Conservation (phyloP, 2,113 vertebrate species). For the Cavia aperea region DNA sequence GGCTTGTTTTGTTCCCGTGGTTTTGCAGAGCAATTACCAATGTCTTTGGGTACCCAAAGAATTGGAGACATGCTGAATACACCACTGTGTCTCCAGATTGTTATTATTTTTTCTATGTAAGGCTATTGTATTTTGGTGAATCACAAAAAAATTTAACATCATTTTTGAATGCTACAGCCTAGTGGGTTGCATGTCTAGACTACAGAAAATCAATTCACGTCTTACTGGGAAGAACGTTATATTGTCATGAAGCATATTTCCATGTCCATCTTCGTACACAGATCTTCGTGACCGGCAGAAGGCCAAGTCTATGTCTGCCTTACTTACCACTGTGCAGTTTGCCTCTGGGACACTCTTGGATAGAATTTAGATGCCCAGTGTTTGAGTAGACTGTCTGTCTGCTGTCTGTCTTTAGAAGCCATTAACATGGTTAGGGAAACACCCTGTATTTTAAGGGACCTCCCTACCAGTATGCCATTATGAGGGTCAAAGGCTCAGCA, state of each 20-base stretch:
- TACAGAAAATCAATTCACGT: background rate
- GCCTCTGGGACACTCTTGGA: background rate
- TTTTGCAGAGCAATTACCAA: background rate
- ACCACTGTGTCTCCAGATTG: background rate
- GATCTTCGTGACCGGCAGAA: background rate
- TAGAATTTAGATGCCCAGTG: background rate
- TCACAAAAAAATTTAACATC: background rate
- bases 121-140: background rate
- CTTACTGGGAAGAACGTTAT: background rate
- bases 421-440: background rate
- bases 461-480: background rate
- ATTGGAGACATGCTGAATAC: background rate
- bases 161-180: background rate
- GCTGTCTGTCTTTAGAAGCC: background rate
- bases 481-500: background rate
- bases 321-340: background rate
- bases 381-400: background rate
- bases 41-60: background rate
- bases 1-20: background rate
- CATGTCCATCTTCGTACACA: background rate
- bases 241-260: background rate
- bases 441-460: background rate
- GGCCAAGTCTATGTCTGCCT: background rate
- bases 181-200: background rate
- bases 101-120: slow-evolving; percentile 17